Percentiles rank a stretch among this genome's conserved stretches.
These are phyloP conservation scores for Eilema caniola DNA, from an alignment of 2,888 invertebrate species.

Conservation along the genomic window DNA sequence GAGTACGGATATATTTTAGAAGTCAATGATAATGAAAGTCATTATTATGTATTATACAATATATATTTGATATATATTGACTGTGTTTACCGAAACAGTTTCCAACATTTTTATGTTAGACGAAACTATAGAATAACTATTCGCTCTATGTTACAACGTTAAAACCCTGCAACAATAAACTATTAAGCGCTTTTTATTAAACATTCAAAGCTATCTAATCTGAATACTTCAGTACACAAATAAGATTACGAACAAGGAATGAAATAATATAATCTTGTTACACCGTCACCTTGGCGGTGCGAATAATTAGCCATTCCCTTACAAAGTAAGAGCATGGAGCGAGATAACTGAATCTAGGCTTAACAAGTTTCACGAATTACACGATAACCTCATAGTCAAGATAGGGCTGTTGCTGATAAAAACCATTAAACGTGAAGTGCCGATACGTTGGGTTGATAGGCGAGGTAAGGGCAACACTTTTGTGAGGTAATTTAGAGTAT, in stretches of 20 bases:
- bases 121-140: too few relatives aligned
- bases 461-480: conserved; percentile 1
- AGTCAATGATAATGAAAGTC: neutral
- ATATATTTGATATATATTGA: too few relatives aligned
- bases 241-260: conserved; percentile 51
- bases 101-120: too few relatives aligned
- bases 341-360: conserved; percentile 74
- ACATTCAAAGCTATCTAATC: conserved; percentile 42
- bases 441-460: conserved; percentile 10
- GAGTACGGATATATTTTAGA: neutral
- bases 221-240: conserved; percentile 39
- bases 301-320: conserved; percentile 77
- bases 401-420: conserved; percentile 44
- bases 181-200: conserved; percentile 15
- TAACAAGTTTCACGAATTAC: conserved; percentile 72
- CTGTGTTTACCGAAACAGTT: too few relatives aligned
- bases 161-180: neutral
- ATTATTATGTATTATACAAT: neutral
- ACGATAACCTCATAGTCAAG: conserved; percentile 52
- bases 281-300: conserved; percentile 68
- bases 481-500: neutral
- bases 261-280: conserved; percentile 63
- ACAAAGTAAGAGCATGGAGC: conserved; percentile 54
- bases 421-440: conserved; percentile 46
- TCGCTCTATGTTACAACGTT: too few relatives aligned